Conservation (phyloP, 2,888 invertebrate species). For the Scaptomyza parva region DNA sequence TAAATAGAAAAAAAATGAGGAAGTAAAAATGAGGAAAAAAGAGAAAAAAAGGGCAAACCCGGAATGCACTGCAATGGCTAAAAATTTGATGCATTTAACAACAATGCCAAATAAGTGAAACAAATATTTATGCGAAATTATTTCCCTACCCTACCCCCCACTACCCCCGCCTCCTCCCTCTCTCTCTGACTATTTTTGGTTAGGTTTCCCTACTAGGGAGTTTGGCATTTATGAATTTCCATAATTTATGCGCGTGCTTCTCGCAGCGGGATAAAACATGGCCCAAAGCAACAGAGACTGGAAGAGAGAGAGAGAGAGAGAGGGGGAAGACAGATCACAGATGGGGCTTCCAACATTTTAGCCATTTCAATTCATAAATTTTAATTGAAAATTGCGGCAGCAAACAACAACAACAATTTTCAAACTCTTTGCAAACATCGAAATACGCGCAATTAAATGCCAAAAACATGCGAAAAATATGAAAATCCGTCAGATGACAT, state of each 20-base stretch:
- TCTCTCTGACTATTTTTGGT: not conserved
- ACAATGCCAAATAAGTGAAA: slow-evolving; percentile 61
- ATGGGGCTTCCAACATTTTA: slow-evolving; percentile 38
- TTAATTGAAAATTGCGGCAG: slow-evolving; percentile 73
- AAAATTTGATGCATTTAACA: slow-evolving; percentile 78
- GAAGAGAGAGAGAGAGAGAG: not conserved
- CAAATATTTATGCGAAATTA: slow-evolving; percentile 61
- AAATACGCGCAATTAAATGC: slow-evolving; percentile 66
- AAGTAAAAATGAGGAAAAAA: too few relatives aligned
- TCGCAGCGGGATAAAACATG: slow-evolving; percentile 8
- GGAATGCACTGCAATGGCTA: slow-evolving; percentile 50
- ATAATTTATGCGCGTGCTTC: slow-evolving; percentile 62
- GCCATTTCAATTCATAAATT: slow-evolving; percentile 70
- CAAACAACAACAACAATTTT: slow-evolving; percentile 10
- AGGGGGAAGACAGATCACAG: slow-evolving; percentile 19
- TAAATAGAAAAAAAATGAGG: slow-evolving; percentile 23
- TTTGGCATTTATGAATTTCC: slow-evolving; percentile 54
- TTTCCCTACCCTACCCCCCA: slow-evolving; percentile 12
- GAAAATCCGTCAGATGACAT: slow-evolving; percentile 45
- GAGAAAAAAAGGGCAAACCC: slow-evolving; percentile 16
- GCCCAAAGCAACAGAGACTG: too few relatives aligned
- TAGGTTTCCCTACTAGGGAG: not conserved
- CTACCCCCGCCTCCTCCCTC: too few relatives aligned
- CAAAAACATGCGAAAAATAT: slow-evolving; percentile 55
- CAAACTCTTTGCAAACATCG: slow-evolving; percentile 8